These are phyloP conservation scores for Pherbina coryleti DNA, from an alignment of 2,888 invertebrate genomes.

Conservation along the genomic window DNA sequence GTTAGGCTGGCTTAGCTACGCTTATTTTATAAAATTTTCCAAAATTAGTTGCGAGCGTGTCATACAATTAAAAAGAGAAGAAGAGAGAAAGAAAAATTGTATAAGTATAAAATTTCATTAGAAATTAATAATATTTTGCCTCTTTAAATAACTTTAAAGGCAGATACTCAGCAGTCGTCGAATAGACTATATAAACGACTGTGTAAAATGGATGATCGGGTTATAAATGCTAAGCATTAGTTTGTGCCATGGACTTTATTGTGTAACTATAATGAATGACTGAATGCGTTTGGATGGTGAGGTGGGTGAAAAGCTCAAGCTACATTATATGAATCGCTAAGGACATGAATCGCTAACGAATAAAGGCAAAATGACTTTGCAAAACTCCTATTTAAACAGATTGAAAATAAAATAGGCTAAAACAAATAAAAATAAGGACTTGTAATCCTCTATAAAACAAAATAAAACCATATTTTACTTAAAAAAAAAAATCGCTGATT, in stretches of 20 bases:
- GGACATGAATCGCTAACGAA: no score
- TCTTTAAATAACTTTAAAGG: neutral
- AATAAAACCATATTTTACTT: no score
- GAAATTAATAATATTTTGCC: neutral
- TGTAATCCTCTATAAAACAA: no score
- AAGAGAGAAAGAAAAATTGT: constrained; percentile 48
- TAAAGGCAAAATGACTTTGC: no score
- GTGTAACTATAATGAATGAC: constrained; percentile 11
- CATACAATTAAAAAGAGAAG: constrained; percentile 47
- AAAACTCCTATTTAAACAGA: no score
- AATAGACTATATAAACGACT: no score
- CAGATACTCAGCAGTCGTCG: neutral
- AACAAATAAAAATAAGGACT: no score
- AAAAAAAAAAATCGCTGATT: no score
- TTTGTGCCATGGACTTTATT: neutral
- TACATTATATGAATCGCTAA: neutral
- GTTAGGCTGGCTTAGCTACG: constrained; percentile 68
- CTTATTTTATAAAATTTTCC: constrained; percentile 41
- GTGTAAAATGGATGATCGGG: neutral
- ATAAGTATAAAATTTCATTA: constrained; percentile 45
- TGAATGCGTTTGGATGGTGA: neutral
- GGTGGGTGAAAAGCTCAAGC: neutral
- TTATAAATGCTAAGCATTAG: neutral
- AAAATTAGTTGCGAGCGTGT: constrained; percentile 51
- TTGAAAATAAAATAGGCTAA: no score